Evolutionary conservation across 2,888 invertebrate species (phyloP).

Genomic region (Drosophila paracracens): DNA sequence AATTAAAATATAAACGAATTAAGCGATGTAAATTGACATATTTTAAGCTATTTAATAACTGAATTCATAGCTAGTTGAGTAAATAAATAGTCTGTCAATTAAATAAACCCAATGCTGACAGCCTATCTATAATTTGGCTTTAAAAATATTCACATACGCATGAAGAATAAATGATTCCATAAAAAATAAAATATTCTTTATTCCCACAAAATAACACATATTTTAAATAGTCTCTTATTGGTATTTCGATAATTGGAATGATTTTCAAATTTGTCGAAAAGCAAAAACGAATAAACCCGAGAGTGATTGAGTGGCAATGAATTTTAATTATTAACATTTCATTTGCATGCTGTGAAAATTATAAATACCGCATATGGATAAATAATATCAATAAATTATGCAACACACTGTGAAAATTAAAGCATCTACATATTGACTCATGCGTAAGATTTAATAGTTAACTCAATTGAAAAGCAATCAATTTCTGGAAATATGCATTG

Average conservation of each 20-base stretch:
- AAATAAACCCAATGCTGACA: not conserved
- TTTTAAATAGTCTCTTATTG: not conserved
- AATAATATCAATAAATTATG: conserved; percentile 13
- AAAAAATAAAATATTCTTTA: not conserved
- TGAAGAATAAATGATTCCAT: not conserved
- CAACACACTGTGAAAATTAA: not conserved
- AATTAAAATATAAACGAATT: conserved; percentile 35
- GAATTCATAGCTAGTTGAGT: not conserved
- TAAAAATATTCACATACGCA: not conserved
- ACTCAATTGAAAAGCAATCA: conserved; percentile 41
- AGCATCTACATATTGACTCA: conserved; percentile 10
- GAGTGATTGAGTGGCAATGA: conserved; percentile 50
- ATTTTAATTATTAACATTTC: conserved; percentile 36
- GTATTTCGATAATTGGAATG: not conserved
- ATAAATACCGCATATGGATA: conserved; percentile 12
- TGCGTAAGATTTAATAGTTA: conserved; percentile 32
- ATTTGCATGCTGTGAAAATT: conserved; percentile 24
- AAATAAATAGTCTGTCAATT: not conserved
- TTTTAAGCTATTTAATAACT: not conserved
- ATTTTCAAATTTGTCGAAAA: not conserved
- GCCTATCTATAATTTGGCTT: not conserved
- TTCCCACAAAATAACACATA: not conserved
- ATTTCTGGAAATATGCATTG: conserved; percentile 10
- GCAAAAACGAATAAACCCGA: not conserved
- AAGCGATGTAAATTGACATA: conserved; percentile 7